A percentile compares a stretch with the other conserved stretches of the same genome.
Evolutionary conservation across 2,113 vertebrate species (phyloP).

Genomic region (Pollimyrus isidori): DNA sequence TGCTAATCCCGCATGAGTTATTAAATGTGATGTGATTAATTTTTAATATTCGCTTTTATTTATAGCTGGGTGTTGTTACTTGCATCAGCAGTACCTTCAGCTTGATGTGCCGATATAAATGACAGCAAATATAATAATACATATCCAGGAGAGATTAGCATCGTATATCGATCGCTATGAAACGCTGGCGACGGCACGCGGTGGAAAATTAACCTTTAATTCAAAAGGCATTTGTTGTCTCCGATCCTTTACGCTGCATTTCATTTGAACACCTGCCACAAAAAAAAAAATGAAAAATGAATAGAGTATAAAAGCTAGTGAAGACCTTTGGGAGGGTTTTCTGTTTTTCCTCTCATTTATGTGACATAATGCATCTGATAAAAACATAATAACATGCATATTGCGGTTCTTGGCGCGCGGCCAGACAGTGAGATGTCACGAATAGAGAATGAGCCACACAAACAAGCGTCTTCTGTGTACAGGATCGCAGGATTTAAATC

Average conservation of each 20-base stretch:
- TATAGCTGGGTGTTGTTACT: neutral
- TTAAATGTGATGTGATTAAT: neutral
- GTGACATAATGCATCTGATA: conserved; percentile 7
- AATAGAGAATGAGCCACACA: neutral
- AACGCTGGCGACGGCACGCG: neutral
- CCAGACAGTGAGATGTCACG: neutral
- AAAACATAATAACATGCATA: neutral
- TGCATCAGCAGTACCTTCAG: neutral
- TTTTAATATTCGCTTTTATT: neutral
- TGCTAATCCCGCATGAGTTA: neutral
- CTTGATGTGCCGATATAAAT: neutral
- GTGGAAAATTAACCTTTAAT: neutral
- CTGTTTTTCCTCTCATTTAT: neutral
- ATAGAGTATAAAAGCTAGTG: neutral
- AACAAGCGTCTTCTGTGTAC: neutral
- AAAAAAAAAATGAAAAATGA: neutral
- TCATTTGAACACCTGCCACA: neutral
- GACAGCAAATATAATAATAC: neutral
- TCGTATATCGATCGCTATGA: neutral
- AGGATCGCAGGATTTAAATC: neutral
- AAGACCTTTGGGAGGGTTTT: neutral
- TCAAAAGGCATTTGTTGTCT: neutral
- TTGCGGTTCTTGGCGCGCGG: neutral
- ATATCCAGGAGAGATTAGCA: neutral
- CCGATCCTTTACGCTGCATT: neutral